Percentiles rank a stretch among this genome's conserved stretches.
These are phyloP conservation scores for Pygmarrhopalites habei DNA, from an alignment of 1,140 invertebrate species.

Conservation along the genomic window DNA sequence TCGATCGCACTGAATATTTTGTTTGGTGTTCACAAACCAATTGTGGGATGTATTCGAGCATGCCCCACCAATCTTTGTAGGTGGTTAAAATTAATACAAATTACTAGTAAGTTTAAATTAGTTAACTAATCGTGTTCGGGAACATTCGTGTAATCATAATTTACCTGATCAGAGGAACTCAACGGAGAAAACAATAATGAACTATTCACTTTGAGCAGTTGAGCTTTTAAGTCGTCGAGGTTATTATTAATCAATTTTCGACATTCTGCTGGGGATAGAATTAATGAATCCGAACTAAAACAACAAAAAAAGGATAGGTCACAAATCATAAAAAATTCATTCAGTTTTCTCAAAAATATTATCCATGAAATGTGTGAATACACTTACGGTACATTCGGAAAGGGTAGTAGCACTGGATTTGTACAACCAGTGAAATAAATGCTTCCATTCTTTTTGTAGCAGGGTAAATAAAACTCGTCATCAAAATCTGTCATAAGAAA, in stretches of 20 bases:
- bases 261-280: neutral
- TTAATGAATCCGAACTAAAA: no score
- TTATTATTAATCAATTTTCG: neutral
- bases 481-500: no score
- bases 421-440: slow-evolving; percentile 17
- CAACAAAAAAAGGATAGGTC: no score
- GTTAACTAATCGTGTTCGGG: no score
- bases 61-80: no score
- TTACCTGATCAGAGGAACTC: neutral
- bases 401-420: neutral
- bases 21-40: slow-evolving; percentile 41
- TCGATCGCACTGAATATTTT: slow-evolving; percentile 40
- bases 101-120: no score
- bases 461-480: slow-evolving; percentile 51
- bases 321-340: no score
- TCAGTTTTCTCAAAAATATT: no score
- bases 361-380: no score
- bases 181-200: slow-evolving; percentile 6
- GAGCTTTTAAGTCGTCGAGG: neutral
- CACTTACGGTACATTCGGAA: no score
- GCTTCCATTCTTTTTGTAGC: slow-evolving; percentile 27
- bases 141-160: no score
- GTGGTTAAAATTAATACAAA: no score
- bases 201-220: neutral
- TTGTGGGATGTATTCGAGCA: slow-evolving; percentile 35